phyloP scores from a whole-genome alignment of 2,888 invertebrate genomes.

The Tetramorium bicarinatum region DNA sequence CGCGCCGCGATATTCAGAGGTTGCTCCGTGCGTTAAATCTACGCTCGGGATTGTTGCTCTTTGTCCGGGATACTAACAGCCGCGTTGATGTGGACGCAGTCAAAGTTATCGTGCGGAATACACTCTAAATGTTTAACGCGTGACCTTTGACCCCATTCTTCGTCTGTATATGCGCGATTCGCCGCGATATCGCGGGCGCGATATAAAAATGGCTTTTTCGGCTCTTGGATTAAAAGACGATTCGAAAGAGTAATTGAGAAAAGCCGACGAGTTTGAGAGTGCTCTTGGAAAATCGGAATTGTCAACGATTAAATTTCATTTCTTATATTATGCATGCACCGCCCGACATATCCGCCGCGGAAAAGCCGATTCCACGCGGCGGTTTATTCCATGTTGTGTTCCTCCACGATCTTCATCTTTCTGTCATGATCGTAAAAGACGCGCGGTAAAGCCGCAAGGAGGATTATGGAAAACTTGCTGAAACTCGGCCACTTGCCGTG shows the following conservation, averaged over 20 bases:
- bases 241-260: background rate
- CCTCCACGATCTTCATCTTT: constrained; percentile 15
- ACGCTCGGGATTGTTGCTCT: constrained; percentile 60
- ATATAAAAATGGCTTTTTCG: background rate
- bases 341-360: background rate
- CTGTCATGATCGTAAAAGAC: constrained; percentile 53
- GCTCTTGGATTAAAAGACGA: too few species aligned
- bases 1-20: constrained; percentile 59
- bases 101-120: constrained; percentile 43
- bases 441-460: constrained; percentile 37
- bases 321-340: background rate
- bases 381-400: constrained; percentile 10
- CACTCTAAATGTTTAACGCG: constrained; percentile 61
- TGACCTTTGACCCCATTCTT: constrained; percentile 58
- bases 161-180: background rate
- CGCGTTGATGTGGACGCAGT: constrained; percentile 54
- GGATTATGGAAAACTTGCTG: constrained; percentile 62
- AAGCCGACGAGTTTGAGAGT: background rate
- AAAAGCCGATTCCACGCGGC: constrained; percentile 19
- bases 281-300: background rate
- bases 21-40: constrained; percentile 48
- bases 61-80: constrained; percentile 63
- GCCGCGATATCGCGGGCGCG: too few species aligned
- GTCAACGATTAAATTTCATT: constrained; percentile 1
- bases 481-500: constrained; percentile 74